phyloP scores from a whole-genome alignment of 2,888 invertebrate genomes.

The Synergus japonicus region DNA sequence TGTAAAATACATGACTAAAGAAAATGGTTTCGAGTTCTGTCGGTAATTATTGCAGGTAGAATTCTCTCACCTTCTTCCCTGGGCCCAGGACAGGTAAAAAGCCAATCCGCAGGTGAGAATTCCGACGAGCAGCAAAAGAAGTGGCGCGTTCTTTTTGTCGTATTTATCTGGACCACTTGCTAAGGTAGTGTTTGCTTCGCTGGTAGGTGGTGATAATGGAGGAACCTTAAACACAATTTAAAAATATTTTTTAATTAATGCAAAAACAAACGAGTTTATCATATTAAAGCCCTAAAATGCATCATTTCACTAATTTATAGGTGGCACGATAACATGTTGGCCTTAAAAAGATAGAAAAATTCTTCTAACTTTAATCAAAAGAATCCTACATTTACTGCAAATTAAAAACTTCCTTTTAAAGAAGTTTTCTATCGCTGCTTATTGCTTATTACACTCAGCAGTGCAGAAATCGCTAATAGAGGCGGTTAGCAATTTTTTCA shows the following conservation, averaged over 20 bases:
- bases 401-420: background rate
- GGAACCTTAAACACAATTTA: slow-evolving; percentile 67
- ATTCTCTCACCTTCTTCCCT: slow-evolving; percentile 70
- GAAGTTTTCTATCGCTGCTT: background rate
- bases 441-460: background rate
- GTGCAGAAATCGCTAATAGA: background rate
- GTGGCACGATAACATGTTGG: too few species aligned
- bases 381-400: background rate
- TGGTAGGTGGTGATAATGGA: slow-evolving; percentile 73
- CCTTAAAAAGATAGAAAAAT: too few species aligned
- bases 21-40: background rate
- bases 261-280: background rate
- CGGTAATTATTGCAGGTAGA: background rate
- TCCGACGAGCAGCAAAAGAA: slow-evolving; percentile 72
- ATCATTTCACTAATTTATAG: background rate
- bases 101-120: slow-evolving; percentile 74
- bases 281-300: slow-evolving; percentile 36
- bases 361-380: slow-evolving; percentile 26
- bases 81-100: slow-evolving; percentile 72
- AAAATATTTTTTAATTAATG: slow-evolving; percentile 31
- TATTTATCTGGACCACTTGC: slow-evolving; percentile 72
- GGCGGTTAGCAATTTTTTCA: background rate
- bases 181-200: slow-evolving; percentile 74
- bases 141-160: slow-evolving; percentile 72
- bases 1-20: too few species aligned